Percentiles rank a stretch among this genome's conserved stretches.
phyloP scores from a whole-genome alignment of 2,888 invertebrate species.

The Lissocephala sabroskyi region DNA sequence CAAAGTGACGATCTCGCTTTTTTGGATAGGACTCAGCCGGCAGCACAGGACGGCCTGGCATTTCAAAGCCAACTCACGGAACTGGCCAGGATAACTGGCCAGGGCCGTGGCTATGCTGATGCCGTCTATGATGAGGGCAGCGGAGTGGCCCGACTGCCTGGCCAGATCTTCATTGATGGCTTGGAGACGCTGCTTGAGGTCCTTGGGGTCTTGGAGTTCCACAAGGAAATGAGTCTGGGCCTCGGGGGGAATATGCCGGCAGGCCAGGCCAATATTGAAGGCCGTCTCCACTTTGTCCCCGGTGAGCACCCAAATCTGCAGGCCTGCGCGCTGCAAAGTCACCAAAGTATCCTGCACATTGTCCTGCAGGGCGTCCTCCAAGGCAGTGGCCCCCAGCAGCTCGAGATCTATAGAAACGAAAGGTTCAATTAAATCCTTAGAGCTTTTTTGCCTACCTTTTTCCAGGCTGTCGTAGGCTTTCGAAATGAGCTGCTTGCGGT shows the following conservation, averaged over 20 bases:
- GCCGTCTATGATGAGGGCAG: conserved; percentile 85
- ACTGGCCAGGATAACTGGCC: conserved; percentile 76
- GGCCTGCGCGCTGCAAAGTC: conserved; percentile 83
- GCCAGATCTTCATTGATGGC: conserved; percentile 74
- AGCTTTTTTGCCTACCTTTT: conserved; percentile 50
- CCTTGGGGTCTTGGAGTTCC: conserved; percentile 70
- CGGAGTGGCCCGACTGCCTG: conserved; percentile 67
- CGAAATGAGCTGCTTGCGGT: conserved; percentile 60
- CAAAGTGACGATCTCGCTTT: conserved; percentile 89
- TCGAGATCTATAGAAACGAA: conserved; percentile 75
- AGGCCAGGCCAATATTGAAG: conserved; percentile 85
- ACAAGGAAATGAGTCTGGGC: conserved; percentile 75
- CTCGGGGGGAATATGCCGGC: conserved; percentile 78
- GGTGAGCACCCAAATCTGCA: conserved; percentile 93
- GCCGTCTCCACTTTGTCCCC: conserved; percentile 94
- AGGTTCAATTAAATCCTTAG: background rate
- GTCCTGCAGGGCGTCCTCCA: conserved; percentile 91
- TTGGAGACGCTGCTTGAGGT: conserved; percentile 77
- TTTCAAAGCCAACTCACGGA: conserved; percentile 79
- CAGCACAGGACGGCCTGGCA: conserved; percentile 91
- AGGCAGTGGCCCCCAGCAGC: conserved; percentile 88
- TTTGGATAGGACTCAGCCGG: conserved; percentile 90
- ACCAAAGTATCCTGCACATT: conserved; percentile 87
- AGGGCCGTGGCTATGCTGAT: conserved; percentile 79
- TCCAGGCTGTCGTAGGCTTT: conserved; percentile 67